Evolutionary conservation across 1,140 invertebrate species (phyloP).

Genomic region (Heterodera carotae): DNA sequence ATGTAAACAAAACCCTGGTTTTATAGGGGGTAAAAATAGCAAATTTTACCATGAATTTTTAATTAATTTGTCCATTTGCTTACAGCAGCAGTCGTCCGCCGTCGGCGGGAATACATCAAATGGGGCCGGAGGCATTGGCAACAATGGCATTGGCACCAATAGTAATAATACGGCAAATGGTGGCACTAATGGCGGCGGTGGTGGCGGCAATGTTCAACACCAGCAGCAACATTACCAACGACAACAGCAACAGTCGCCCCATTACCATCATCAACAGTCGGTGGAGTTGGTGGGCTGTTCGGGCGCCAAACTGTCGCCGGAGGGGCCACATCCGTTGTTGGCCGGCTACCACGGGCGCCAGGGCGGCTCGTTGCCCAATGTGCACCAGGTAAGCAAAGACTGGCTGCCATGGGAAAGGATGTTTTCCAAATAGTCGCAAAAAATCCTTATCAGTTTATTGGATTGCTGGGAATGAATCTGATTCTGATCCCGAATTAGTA

Average conservation of each 20-base stretch:
- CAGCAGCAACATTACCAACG: constrained; percentile 8
- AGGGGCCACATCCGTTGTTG: constrained; percentile 39
- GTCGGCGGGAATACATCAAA: too few relatives aligned
- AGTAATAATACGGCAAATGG: not conserved
- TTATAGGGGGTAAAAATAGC: too few relatives aligned
- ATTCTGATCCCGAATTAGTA: too few relatives aligned
- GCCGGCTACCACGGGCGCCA: constrained; percentile 26
- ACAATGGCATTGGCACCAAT: not conserved
- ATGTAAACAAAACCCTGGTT: too few relatives aligned
- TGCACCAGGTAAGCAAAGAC: constrained; percentile 38
- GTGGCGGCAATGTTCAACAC: constrained; percentile 1
- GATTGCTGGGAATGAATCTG: too few relatives aligned
- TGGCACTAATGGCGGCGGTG: not conserved
- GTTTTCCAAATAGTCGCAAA: too few relatives aligned
- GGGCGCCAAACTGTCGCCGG: constrained; percentile 33
- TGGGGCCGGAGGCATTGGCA: not conserved
- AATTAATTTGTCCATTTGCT: constrained; percentile 16
- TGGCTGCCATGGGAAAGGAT: not conserved
- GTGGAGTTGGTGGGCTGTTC: constrained; percentile 14
- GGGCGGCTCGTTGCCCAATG: constrained; percentile 57
- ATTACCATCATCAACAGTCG: constrained; percentile 20
- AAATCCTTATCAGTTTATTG: too few relatives aligned
- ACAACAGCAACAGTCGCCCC: constrained; percentile 24
- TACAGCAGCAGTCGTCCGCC: not conserved
- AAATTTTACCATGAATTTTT: too few relatives aligned